These are phyloP conservation scores for Phlogophora meticulosa DNA, from an alignment of 2,888 invertebrate species.

Conservation along the genomic window DNA sequence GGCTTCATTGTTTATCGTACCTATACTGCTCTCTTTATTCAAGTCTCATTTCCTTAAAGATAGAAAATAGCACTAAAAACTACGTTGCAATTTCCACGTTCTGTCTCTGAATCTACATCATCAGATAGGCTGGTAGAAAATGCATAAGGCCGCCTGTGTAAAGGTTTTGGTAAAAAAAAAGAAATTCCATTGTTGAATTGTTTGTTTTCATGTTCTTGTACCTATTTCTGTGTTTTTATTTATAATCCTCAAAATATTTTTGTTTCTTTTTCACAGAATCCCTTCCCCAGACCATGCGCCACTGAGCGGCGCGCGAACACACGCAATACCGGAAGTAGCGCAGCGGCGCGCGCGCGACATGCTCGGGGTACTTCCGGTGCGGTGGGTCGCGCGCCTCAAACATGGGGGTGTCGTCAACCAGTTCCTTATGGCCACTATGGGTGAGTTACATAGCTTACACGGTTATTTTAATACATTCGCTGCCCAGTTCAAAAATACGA, in stretches of 20 bases:
- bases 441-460: slow-evolving; percentile 70
- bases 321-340: slow-evolving; percentile 64
- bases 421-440: slow-evolving; percentile 87
- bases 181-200: too few relatives aligned
- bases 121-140: too few relatives aligned
- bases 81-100: too few relatives aligned
- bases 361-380: slow-evolving; percentile 77
- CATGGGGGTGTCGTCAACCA: slow-evolving; percentile 85
- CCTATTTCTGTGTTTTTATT: too few relatives aligned
- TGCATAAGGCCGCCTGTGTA: too few relatives aligned
- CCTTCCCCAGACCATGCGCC: slow-evolving; percentile 66
- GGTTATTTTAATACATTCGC: too few relatives aligned
- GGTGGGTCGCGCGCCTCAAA: slow-evolving; percentile 83
- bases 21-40: neutral
- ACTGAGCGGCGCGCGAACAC: slow-evolving; percentile 64
- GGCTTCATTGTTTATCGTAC: too few relatives aligned
- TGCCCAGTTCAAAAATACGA: too few relatives aligned
- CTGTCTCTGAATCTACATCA: too few relatives aligned
- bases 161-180: too few relatives aligned
- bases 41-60: neutral
- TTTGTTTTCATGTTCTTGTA: too few relatives aligned
- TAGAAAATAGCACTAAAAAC: too few relatives aligned
- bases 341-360: slow-evolving; percentile 72
- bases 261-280: slow-evolving; percentile 50
- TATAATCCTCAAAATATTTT: neutral